These are phyloP conservation scores for Epiblema foenella DNA, from an alignment of 2,888 invertebrate genomes.

Conservation along the genomic window DNA sequence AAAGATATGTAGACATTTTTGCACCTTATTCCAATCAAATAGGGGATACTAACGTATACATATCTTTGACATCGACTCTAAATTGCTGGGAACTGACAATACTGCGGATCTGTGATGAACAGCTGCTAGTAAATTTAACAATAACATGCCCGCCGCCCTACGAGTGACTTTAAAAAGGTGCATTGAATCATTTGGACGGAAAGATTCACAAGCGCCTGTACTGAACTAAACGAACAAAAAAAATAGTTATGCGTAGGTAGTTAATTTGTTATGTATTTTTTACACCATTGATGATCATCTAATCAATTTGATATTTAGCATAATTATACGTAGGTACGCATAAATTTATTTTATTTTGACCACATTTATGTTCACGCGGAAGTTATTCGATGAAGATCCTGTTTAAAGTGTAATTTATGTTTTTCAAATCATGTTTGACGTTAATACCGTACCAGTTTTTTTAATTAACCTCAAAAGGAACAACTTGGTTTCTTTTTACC, in stretches of 20 bases:
- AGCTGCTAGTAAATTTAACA: conserved; percentile 66
- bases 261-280: not conserved
- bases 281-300: conserved; percentile 7
- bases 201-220: conserved; percentile 47
- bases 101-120: conserved; percentile 62
- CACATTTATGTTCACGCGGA: conserved; percentile 18
- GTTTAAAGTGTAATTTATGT: conserved; percentile 13
- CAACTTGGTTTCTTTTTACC: conserved; percentile 13
- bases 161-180: conserved; percentile 57
- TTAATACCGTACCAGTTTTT: conserved; percentile 20
- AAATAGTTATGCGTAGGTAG: not conserved
- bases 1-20: not conserved
- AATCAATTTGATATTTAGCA: conserved; percentile 6
- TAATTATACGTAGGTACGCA: conserved; percentile 12
- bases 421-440: conserved; percentile 17
- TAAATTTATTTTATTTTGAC: conserved; percentile 9
- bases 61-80: not conserved
- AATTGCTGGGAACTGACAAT: conserved; percentile 40
- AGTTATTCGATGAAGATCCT: conserved; percentile 20
- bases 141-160: conserved; percentile 49
- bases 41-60: not conserved
- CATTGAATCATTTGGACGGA: conserved; percentile 56
- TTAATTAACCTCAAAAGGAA: conserved; percentile 2
- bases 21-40: conserved; percentile 2
- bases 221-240: not conserved